Evolutionary conservation across 2,797 vertebrate genomes (phyloP).

Genomic region (Sardinella longiceps): DNA sequence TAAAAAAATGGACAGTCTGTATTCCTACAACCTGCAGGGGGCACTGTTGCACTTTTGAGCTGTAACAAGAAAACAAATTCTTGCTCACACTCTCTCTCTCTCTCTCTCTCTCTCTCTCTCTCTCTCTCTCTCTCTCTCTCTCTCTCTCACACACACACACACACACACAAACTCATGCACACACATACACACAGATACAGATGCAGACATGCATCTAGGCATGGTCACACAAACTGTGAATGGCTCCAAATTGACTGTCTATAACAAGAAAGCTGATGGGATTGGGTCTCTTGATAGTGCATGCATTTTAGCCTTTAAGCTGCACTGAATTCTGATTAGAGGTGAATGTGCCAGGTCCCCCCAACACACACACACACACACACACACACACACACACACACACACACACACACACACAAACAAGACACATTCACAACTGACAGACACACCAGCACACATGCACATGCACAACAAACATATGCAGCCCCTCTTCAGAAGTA

Average conservation of each 20-base stretch:
- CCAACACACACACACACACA: neutral
- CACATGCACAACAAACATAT: too few relatives aligned
- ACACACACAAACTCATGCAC: neutral
- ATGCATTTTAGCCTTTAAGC: constrained; percentile 46
- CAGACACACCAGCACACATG: too few relatives aligned
- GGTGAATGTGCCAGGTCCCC: constrained; percentile 28
- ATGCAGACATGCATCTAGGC: neutral
- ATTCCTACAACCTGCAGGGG: constrained; percentile 42
- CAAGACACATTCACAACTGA: too few relatives aligned
- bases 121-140: neutral
- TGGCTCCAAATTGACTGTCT: constrained; percentile 44
- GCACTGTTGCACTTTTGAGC: constrained; percentile 48
- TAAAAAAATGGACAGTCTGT: neutral
- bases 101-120: neutral
- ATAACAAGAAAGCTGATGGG: constrained; percentile 42
- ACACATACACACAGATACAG: neutral
- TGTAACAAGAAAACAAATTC: constrained; percentile 12
- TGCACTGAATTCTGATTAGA: constrained; percentile 50
- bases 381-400: neutral
- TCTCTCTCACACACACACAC: neutral
- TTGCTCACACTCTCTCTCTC: neutral
- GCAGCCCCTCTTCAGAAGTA: too few relatives aligned
- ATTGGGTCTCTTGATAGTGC: constrained; percentile 36
- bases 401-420: neutral
- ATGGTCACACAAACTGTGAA: constrained; percentile 33